These are phyloP conservation scores for Dorcus hopei DNA, from an alignment of 2,888 invertebrate genomes.

Conservation along the genomic window DNA sequence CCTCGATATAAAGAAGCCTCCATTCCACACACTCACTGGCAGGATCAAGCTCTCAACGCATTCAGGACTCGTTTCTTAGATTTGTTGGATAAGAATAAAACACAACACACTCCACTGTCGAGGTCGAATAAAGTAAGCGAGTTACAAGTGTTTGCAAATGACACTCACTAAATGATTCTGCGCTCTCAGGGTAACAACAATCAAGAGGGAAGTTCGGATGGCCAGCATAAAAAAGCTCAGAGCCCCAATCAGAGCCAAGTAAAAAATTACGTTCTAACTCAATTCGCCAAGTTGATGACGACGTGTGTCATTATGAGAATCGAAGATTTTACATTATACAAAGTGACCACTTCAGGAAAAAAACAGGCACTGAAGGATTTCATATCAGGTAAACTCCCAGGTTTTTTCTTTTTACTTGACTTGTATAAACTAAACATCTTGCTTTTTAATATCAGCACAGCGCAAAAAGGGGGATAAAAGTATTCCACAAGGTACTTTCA, in stretches of 20 bases:
- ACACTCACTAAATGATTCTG: neutral
- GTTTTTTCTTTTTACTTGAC: neutral
- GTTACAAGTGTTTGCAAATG: neutral
- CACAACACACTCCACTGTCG: constrained; percentile 52
- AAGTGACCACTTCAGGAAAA: constrained; percentile 73
- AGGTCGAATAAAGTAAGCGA: constrained; percentile 37
- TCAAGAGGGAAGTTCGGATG: constrained; percentile 9
- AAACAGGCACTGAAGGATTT: constrained; percentile 79
- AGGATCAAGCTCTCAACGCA: constrained; percentile 75
- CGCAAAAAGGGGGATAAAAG: constrained; percentile 54
- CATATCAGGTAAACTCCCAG: constrained; percentile 58
- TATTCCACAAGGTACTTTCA: constrained; percentile 13
- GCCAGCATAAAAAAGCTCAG: constrained; percentile 9
- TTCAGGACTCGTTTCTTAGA: constrained; percentile 78
- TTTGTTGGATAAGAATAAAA: constrained; percentile 63
- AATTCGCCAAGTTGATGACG: constrained; percentile 85
- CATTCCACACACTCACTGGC: constrained; percentile 80
- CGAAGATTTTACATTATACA: constrained; percentile 86
- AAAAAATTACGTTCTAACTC: constrained; percentile 65
- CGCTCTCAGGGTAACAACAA: constrained; percentile 4
- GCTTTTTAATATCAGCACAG: constrained; percentile 50
- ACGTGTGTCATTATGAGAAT: constrained; percentile 86
- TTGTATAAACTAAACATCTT: neutral
- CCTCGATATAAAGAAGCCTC: constrained; percentile 76
- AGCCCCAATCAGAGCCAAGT: constrained; percentile 51